Evolutionary conservation across 1,140 invertebrate genomes (phyloP).

Genomic region (Atta cephalotes): DNA sequence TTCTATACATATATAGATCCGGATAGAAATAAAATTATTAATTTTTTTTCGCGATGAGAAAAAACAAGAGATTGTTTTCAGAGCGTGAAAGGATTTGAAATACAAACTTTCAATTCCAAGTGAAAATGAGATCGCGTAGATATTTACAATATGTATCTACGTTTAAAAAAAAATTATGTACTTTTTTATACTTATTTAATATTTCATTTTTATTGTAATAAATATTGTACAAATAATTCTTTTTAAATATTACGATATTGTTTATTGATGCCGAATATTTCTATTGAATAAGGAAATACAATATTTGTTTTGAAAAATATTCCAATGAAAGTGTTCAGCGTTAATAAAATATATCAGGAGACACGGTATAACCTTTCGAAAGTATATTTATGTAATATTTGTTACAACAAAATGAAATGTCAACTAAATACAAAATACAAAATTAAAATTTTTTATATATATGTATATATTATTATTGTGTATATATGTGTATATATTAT

Average conservation of each 20-base stretch:
- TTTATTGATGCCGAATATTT: neutral
- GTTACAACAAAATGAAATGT: neutral
- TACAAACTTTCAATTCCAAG: neutral
- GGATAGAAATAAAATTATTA: neutral
- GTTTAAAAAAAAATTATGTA: neutral
- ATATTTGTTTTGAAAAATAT: neutral
- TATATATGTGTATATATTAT: neutral
- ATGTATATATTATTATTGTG: too few relatives aligned
- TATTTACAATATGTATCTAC: neutral
- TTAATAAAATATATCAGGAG: neutral
- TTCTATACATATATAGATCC: neutral
- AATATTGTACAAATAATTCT: neutral
- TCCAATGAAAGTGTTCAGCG: neutral
- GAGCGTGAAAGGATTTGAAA: neutral
- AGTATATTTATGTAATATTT: conserved; percentile 5
- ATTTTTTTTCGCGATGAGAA: neutral
- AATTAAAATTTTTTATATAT: neutral
- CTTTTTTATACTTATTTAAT: neutral
- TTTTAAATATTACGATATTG: neutral
- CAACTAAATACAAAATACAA: neutral
- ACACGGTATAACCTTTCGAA: neutral
- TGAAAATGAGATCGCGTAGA: neutral
- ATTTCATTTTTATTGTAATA: neutral
- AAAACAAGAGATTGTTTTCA: neutral
- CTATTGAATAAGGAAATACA: neutral